Evolutionary conservation across 2,888 invertebrate genomes (phyloP), one percentile per base, ranked within the genome.

Genomic region (Hemithea aestivaria): DNA sequence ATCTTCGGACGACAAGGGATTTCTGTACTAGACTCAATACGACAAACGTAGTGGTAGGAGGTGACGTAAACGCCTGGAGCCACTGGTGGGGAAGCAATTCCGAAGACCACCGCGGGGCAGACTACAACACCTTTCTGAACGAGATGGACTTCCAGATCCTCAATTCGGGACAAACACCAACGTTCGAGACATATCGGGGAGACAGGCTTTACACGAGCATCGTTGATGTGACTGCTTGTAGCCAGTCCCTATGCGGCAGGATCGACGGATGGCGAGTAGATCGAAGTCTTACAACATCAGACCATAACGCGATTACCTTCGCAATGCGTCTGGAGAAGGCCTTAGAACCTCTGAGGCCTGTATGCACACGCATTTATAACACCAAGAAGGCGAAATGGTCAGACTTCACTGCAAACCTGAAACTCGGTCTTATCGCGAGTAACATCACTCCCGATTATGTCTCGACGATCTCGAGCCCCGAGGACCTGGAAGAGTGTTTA

Each of bases 191-290:
- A 1, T 6, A 1, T n/a, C n/a, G n/a, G n/a, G n/a, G n/a, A n/a
- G n/a, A n/a, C n/a, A n/a, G n/a, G n/a, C n/a, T n/a, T n/a, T 40
- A 22, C 27, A 10, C 24, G 0, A 56, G 53, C 26, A 11, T 7
- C n/a, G 48, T 55, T 0, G 58, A 56, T 11, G 29, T 54, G 0
- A 52, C 54, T 6, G 40, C 33, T 0, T 49, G 49, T 25, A 24
- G 41, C 0, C 0, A 1, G 7, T 16, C 25, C 3, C 6, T 46
- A 6, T 20, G 48, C n/a, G 28, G 20, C 5, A 2, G 8, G 1
- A n/a, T 46, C 0, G 35, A 35, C 0, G 22, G 20, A 6, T 43
- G 43, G 43, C 39, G 35, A 27, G 43, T 47, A 1, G 43, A 6
- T 6, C 7, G 28, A 6, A 0, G 6, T 49, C 3, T n/a, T n/a